Evolutionary conservation across 2,797 vertebrate genomes (phyloP), one percentile per base, ranked within the genome.

Genomic region (Pteropus rufus): DNA sequence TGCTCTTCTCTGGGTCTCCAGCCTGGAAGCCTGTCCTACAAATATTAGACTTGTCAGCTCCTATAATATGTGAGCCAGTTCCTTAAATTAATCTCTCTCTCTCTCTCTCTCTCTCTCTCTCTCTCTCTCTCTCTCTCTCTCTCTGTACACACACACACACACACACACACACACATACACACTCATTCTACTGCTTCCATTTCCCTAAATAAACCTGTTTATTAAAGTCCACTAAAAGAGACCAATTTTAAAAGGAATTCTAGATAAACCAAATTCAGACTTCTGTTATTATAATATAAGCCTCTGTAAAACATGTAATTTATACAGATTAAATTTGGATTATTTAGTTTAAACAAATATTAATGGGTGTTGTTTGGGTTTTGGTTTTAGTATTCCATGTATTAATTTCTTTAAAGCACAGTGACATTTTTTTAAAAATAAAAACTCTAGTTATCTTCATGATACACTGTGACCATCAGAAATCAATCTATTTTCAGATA

Each of bases 401-500:
- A 64, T 82, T 91, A 64, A 80, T 70, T 93, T 84, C 49, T 96
- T 80, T 62, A 92, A 94, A 86, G 26, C 16, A 79, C 5, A 81
- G 5, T n/a, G 56, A 49, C 6, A 86, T 31, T 77, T 5, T 5
- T 81, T 62, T 76, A 21, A 69, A 77, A 84, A 82, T 14, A 67
- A 83, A 80, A 73, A 89, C 11, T 52, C 16, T 18, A 72, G 0
- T 39, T 39, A 65, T 60, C 36, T 94, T 91, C 77, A 46, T 72
- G n/a, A 88, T 86, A 6, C 29, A 54, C 31, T 41, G 15, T 72
- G 69, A 15, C 41, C 79, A 72, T 94, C 58, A 91, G 46, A 89
- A 95, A 85, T 89, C 91, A 97, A 91, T 93, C 92, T 94, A 49
- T 83, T 95, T 97, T 70, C 75, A 89, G 85, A 93, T 95, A 96